These are phyloP conservation scores for Cotesia glomerata DNA, from an alignment of 1,140 invertebrate genomes.

Conservation along the genomic window DNA sequence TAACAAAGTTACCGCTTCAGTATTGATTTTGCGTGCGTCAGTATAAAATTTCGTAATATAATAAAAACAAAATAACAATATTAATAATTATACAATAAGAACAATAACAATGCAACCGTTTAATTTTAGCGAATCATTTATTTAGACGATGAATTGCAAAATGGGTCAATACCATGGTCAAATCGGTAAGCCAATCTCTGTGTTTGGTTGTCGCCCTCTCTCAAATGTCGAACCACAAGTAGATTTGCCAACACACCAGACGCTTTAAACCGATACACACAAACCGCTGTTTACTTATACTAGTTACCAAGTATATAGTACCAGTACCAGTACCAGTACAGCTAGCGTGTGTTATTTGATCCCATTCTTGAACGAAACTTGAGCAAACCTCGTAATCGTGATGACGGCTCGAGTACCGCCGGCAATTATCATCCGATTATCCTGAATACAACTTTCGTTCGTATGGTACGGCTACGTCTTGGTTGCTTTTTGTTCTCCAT, in stretches of 20 bases:
- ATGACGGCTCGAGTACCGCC: background rate
- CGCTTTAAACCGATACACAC: background rate
- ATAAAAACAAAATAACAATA: background rate
- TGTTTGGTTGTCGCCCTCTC: slow-evolving; percentile 37
- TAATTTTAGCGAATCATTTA: slow-evolving; percentile 1
- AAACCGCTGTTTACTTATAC: background rate
- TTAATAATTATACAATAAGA: too few species aligned
- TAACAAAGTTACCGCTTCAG: background rate
- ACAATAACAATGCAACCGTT: too few species aligned
- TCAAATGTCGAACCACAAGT: slow-evolving; percentile 5
- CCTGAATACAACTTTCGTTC: slow-evolving; percentile 40
- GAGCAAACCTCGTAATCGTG: slow-evolving; percentile 16
- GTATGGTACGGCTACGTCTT: background rate
- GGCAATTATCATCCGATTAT: slow-evolving; percentile 33
- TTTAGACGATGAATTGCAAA: slow-evolving; percentile 43
- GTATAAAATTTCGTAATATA: background rate
- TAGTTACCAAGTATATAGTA: too few species aligned
- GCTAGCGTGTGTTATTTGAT: background rate
- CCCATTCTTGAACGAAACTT: slow-evolving; percentile 22
- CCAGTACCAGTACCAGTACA: background rate
- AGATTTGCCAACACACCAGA: background rate
- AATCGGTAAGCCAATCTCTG: slow-evolving; percentile 28
- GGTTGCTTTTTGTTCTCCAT: background rate
- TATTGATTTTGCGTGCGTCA: background rate
- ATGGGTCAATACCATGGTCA: slow-evolving; percentile 47